Percentiles rank a stretch among this genome's conserved stretches.
Evolutionary conservation across 2,113 vertebrate species (phyloP).

Genomic region (Odocoileus hemionus): DNA sequence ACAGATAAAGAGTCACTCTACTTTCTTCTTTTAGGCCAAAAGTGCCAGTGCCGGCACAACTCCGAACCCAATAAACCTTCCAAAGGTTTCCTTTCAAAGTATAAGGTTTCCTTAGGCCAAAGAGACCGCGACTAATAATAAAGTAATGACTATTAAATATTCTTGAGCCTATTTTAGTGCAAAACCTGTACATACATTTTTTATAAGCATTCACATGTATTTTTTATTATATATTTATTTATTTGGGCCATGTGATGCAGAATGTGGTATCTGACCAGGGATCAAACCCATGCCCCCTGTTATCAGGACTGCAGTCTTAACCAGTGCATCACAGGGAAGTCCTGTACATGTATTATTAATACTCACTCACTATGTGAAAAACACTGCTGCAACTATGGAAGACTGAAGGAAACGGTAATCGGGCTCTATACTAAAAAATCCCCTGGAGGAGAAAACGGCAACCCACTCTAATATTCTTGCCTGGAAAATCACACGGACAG

Average conservation of each 20-base stretch:
- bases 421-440: background rate
- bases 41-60: background rate
- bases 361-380: background rate
- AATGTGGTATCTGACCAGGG: background rate
- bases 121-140: background rate
- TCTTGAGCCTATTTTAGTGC: background rate
- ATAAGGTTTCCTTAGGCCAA: background rate
- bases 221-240: background rate
- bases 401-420: background rate
- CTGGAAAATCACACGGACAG: background rate
- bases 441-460: background rate
- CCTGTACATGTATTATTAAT: background rate
- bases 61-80: background rate
- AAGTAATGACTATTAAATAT: background rate
- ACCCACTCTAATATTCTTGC: background rate
- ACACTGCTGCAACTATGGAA: background rate
- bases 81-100: background rate
- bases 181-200: background rate
- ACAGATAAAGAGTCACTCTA: background rate
- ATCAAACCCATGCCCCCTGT: background rate
- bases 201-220: background rate
- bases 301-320: background rate
- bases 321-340: background rate
- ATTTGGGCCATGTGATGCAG: background rate
- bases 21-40: background rate